A percentile compares a stretch with the other conserved stretches of the same genome.
Conservation (phyloP, 2,113 vertebrate genomes). For the Phalacrocorax pelagicus region DNA sequence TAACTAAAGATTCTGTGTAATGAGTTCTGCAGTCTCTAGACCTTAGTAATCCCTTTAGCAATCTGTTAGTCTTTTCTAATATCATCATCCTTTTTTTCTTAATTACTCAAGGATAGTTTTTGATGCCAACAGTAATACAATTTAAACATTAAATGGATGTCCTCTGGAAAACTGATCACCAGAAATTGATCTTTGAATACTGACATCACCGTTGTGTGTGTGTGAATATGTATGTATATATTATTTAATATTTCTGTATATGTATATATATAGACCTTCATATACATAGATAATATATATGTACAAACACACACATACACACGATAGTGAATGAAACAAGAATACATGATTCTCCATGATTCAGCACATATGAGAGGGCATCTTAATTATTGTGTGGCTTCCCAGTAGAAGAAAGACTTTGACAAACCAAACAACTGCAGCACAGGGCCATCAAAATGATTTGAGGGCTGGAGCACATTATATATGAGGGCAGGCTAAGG, state of each 20-base stretch:
- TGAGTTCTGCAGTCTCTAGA: background rate
- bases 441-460: accelerated
- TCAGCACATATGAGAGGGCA: background rate
- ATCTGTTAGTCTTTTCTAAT: background rate
- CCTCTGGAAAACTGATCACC: background rate
- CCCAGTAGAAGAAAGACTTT: background rate
- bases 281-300: background rate
- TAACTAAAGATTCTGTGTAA: background rate
- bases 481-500: background rate
- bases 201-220: background rate
- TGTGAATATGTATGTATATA: background rate
- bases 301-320: background rate
- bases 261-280: background rate
- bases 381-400: background rate
- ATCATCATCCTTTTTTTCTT: background rate
- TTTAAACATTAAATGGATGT: background rate
- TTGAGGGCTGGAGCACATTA: background rate
- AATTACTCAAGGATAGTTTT: background rate
- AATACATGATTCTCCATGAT: background rate
- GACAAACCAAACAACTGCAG: background rate
- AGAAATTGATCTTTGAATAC: background rate
- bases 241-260: background rate
- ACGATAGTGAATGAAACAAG: background rate
- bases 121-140: background rate
- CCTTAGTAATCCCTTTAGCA: background rate